Base-by-base conservation (phyloP, 2,797 vertebrate genomes). In the Silurus aristotelis region DNA sequence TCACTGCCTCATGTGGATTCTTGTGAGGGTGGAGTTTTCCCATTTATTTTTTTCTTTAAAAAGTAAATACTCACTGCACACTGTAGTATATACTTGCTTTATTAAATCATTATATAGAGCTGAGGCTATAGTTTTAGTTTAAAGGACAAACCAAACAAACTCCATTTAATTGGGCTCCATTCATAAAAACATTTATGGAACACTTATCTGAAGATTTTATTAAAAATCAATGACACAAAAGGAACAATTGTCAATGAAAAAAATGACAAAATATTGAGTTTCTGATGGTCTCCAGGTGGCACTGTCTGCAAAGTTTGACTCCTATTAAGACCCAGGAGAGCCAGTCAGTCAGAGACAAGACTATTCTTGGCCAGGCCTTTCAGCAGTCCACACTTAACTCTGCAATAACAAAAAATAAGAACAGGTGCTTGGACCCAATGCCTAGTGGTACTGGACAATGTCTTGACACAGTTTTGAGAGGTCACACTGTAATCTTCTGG, bases 371-470 rank as follows among this genome's bases (percentile, higher is more conserved):
- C 84, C 31, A 19, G 68, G 61, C 31, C 71, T 61, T 83, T 87
- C 55, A n/a, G 52, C 67, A 58, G 67, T 71, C 85, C 79, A 63
- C 81, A 73, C 87, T 82, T 87, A 83, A 84, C 66, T 67, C 43
- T 48, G 78, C 83, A 75, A 85, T 84, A 85, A 84, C 71, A 38
- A 82, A 87, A 83, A 81, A 85, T n/a, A 86, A 20, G 77, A 85
- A 87, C 85, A 88, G 89, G 85, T 89, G 87, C 67, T 75, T 76
- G 6, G 17, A 81, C 10, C 66, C 27, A 1, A 1, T 52, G 78
- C 58, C 83, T 12, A 43, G 85, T 25, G 68, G 27, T 27, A 43
- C 71, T 72, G 71, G 64, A 87, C 85, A 85, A 82, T 84, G 80
- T 82, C 81, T 85, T 85, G 66, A 82, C 72, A 79, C 3, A 38